Evolutionary conservation across 2,888 invertebrate species (phyloP).

Genomic region (Erebia palarica): DNA sequence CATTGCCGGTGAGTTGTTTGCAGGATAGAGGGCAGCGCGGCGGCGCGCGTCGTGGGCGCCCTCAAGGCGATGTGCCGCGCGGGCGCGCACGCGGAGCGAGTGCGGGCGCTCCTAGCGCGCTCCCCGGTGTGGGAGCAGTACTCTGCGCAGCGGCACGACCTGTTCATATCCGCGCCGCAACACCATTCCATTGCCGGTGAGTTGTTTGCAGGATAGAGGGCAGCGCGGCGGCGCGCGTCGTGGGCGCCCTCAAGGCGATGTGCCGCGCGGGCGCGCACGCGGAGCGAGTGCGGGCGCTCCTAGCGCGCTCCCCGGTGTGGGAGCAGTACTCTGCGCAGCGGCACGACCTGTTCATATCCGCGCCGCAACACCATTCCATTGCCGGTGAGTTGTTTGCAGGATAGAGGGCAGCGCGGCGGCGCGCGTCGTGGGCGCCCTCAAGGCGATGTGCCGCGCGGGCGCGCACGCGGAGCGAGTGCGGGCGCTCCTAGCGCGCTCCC

Average conservation of each 20-base stretch:
- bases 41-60: conserved; percentile 98
- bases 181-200: conserved; percentile 92
- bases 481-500: conserved; percentile 90
- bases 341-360: conserved; percentile 96
- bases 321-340: conserved; percentile 97
- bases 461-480: conserved; percentile 92
- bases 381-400: conserved; percentile 87
- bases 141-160: conserved; percentile 96
- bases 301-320: conserved; percentile 94
- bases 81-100: conserved; percentile 91
- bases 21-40: conserved; percentile 89
- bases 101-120: conserved; percentile 89
- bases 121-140: conserved; percentile 96
- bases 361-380: conserved; percentile 89
- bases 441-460: conserved; percentile 93
- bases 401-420: conserved; percentile 93
- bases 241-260: conserved; percentile 97
- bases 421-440: conserved; percentile 97
- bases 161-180: conserved; percentile 93
- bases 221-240: conserved; percentile 95
- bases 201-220: conserved; percentile 86
- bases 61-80: conserved; percentile 96
- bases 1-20: conserved; percentile 87
- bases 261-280: conserved; percentile 90
- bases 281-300: conserved; percentile 89